Conservation (phyloP, 2,113 vertebrate species). For the Thamnophis sirtalis region DNA sequence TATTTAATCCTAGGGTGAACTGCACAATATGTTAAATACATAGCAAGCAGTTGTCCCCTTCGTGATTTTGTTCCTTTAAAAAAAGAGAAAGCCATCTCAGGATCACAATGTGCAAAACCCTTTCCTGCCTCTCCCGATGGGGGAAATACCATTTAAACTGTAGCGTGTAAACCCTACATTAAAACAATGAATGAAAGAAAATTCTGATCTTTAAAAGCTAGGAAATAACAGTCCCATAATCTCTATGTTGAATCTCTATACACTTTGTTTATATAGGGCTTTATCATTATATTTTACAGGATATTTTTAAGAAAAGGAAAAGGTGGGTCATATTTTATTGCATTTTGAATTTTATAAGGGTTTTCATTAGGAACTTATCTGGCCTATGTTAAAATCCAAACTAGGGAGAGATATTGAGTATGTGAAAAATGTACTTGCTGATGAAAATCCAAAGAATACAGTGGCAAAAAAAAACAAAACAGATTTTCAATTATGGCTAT, state of each 20-base stretch:
- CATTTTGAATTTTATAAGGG: neutral
- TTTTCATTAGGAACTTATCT: neutral
- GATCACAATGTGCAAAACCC: neutral
- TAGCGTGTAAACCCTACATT: neutral
- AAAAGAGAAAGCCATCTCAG: neutral
- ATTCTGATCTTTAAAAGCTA: neutral
- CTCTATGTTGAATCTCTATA: neutral
- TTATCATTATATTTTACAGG: neutral
- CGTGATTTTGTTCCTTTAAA: neutral
- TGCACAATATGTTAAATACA: neutral
- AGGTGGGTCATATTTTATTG: neutral
- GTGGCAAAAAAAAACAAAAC: neutral
- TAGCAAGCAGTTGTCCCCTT: neutral
- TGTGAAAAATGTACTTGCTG: neutral
- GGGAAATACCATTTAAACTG: neutral
- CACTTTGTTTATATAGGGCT: neutral
- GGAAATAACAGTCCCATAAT: neutral
- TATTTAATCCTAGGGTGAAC: conserved; percentile 50
- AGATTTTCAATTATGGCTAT: neutral
- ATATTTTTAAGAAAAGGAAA: neutral
- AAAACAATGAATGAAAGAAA: neutral
- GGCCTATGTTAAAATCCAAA: neutral
- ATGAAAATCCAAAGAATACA: neutral
- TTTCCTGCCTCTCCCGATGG: neutral
- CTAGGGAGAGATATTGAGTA: neutral